Base-by-base conservation (phyloP, 2,113 vertebrate species). In the Limanda limanda region DNA sequence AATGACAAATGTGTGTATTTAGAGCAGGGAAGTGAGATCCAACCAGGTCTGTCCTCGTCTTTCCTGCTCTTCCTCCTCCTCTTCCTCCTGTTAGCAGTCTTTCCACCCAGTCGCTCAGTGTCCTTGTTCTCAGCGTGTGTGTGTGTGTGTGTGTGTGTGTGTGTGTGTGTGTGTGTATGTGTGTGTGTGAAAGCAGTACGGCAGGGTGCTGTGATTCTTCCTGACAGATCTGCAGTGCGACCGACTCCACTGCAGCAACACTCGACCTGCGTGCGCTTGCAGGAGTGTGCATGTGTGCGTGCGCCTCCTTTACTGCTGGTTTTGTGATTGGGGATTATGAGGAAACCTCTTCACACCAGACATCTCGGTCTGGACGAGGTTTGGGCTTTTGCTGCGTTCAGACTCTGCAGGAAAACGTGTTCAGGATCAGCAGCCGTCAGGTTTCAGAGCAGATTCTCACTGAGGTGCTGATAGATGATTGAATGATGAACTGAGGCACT, bases 171-270 rank as follows among this genome's bases (percentile, higher is more conserved):
- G 27, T 31, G 27, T 31, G 31, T 54, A 47, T 55, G 55, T 66
- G 62, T 79, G 69, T 27, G 45, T 78, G 76, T 45, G 25, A 13
- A 10, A 52, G 74, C 57, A 71, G 58, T 8, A 64, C 47, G 54
- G 71, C 66, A 76, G 56, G 60, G 56, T 23, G 76, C 74, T 70
- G 73, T 79, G 81, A 88, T 80, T 80, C 81, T 86, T 70, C 66
- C 81, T 78, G 83, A 80, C 88, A 90, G 56, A 27, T 82, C 68
- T 90, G 81, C 88, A 84, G 81, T 74, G 68, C 71, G 67, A 76
- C 81, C 62, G 1, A 56, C 54, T 75, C 58, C 60, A 2, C 83
- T 81, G 86, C 86, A 82, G 78, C 78, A 82, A 5, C 7, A 20
- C 35, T 25, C 23, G n/a, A 62, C 52, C 59, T 65, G 78, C 27